phyloP scores from a whole-genome alignment of 2,797 vertebrate genomes.

The Chromobotia macracanthus region DNA sequence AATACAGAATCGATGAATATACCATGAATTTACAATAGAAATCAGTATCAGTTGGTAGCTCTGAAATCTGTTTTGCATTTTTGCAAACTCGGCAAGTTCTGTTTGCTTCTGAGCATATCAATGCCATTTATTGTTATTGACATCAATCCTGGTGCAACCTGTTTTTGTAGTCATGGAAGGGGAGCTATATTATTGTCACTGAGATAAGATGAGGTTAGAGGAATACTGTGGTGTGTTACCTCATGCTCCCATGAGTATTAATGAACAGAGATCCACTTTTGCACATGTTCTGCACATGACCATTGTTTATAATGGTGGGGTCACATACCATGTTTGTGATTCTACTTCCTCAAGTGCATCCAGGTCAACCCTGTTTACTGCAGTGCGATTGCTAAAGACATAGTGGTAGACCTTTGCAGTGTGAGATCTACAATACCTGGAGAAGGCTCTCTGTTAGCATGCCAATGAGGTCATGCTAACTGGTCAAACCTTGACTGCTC shows the following conservation, averaged over 20 bases:
- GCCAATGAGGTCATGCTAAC: neutral
- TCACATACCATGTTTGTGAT: conserved; percentile 54
- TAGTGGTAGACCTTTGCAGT: conserved; percentile 5
- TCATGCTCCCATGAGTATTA: conserved; percentile 39
- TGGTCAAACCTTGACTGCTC: neutral
- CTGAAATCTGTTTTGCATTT: no score
- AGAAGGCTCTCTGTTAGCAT: neutral
- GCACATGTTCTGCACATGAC: conserved; percentile 34
- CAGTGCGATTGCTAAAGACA: conserved; percentile 49
- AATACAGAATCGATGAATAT: no score
- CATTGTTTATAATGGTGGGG: conserved; percentile 55
- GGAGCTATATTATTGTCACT: conserved; percentile 11
- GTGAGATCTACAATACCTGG: neutral
- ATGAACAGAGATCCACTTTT: conserved; percentile 38
- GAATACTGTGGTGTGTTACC: conserved; percentile 33
- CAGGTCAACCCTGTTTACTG: conserved; percentile 69
- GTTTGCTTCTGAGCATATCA: no score
- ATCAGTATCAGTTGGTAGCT: no score
- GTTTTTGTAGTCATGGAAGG: neutral
- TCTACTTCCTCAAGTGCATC: conserved; percentile 74
- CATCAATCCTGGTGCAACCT: no score
- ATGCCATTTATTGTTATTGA: no score
- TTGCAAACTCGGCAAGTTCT: no score
- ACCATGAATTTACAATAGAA: no score
- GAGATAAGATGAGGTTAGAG: conserved; percentile 38